phyloP scores from a whole-genome alignment of 1,140 invertebrate species.

The Aphidius gifuensis region DNA sequence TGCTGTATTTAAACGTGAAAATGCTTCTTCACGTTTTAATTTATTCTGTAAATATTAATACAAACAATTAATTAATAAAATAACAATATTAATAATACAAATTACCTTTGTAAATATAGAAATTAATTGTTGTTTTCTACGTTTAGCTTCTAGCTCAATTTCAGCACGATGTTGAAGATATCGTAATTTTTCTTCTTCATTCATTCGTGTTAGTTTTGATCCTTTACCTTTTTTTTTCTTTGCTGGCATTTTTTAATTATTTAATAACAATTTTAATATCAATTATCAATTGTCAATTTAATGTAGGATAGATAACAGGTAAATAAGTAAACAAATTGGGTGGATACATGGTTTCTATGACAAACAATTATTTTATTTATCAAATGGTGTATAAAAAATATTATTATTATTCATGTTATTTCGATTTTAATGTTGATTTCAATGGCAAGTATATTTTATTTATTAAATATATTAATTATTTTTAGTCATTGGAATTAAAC shows the following conservation, averaged over 20 bases:
- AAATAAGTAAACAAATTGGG: too few species aligned
- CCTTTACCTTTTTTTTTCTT: slow-evolving; percentile 70
- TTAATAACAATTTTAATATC: background rate
- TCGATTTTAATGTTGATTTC: too few species aligned
- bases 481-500: slow-evolving; percentile 58
- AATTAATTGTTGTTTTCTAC: slow-evolving; percentile 74
- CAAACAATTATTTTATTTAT: too few species aligned
- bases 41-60: slow-evolving; percentile 62
- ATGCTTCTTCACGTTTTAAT: slow-evolving; percentile 73
- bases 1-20: slow-evolving; percentile 71
- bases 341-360: too few species aligned
- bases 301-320: too few species aligned
- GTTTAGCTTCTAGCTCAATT: slow-evolving; percentile 70
- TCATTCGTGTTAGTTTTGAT: slow-evolving; percentile 77
- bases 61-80: slow-evolving; percentile 12
- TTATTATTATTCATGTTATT: too few species aligned
- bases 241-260: slow-evolving; percentile 47
- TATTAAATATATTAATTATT: background rate
- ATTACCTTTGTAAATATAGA: slow-evolving; percentile 73
- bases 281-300: background rate
- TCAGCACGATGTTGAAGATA: slow-evolving; percentile 78
- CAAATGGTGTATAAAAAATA: too few species aligned
- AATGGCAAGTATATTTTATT: background rate
- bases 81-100: slow-evolving; percentile 8
- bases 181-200: slow-evolving; percentile 71